phyloP scores from a whole-genome alignment of 2,797 vertebrate genomes.

The Poliocrania exsul region DNA sequence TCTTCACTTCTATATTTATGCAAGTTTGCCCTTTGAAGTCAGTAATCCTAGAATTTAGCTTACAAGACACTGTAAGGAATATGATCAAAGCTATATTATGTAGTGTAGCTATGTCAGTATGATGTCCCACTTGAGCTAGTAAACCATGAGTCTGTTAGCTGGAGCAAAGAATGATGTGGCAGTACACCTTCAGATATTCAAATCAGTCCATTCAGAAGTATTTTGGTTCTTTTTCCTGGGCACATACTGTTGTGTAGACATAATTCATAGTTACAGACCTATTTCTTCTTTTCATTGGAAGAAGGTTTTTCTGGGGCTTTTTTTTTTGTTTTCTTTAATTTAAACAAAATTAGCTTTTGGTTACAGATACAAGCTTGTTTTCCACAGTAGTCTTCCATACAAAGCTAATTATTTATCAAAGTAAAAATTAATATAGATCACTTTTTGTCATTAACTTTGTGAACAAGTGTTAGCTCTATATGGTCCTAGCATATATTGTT shows the following conservation, averaged over 20 bases:
- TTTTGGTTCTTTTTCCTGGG: neutral
- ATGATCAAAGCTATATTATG: neutral
- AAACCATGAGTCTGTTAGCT: neutral
- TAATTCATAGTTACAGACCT: neutral
- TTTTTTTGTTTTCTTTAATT: neutral
- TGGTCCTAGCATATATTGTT: neutral
- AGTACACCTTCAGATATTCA: neutral
- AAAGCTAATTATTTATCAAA: neutral
- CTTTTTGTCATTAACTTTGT: neutral
- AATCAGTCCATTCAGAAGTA: neutral
- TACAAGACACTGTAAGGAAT: neutral
- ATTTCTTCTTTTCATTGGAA: neutral
- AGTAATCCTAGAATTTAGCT: slow-evolving; percentile 3
- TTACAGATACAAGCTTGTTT: neutral
- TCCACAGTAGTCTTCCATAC: neutral
- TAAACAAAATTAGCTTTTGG: neutral
- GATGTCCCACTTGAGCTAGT: slow-evolving; percentile 15
- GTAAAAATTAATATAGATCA: neutral
- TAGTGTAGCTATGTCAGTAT: neutral
- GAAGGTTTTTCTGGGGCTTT: rapidly evolving
- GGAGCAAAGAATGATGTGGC: neutral
- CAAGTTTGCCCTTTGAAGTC: slow-evolving; percentile 15
- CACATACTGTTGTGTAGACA: neutral
- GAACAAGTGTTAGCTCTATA: neutral
- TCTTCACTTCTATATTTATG: neutral